phyloP scores from a whole-genome alignment of 1,140 invertebrate genomes.

The Orchestia grillus region DNA sequence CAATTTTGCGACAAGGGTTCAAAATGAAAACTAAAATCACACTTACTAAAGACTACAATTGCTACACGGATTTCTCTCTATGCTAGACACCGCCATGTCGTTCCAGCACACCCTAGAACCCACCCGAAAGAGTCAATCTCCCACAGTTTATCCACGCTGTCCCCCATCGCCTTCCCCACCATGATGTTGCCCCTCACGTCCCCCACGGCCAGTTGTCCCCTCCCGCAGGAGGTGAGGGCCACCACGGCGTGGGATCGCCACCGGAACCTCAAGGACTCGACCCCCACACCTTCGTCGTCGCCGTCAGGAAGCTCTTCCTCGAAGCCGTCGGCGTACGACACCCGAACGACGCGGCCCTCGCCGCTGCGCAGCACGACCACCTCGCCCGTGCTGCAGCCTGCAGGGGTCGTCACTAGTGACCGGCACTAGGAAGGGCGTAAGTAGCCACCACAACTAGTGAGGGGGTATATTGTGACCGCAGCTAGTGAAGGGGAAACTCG shows the following conservation, averaged over 20 bases:
- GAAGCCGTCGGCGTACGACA: not conserved
- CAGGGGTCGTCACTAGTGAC: no score
- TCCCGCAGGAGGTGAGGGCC: conserved; percentile 7
- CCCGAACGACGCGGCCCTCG: not conserved
- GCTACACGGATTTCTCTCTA: no score
- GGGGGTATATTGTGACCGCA: no score
- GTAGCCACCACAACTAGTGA: no score
- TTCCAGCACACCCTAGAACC: no score
- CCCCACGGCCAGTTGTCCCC: conserved; percentile 1
- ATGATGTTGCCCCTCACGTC: not conserved
- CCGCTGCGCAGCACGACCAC: not conserved
- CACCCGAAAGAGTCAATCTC: conserved; percentile 35
- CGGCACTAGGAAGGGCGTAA: no score
- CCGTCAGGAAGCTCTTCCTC: not conserved
- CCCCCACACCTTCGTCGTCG: not conserved
- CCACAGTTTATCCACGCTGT: conserved; percentile 9
- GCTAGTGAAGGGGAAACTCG: no score
- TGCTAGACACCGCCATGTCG: no score
- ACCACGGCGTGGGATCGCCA: not conserved
- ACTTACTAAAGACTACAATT: no score
- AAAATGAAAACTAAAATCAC: no score
- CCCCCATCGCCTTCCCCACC: not conserved
- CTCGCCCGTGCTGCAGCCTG: conserved; percentile 3
- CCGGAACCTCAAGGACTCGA: not conserved
- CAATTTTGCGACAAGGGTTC: no score